phyloP scores from a whole-genome alignment of 2,797 vertebrate species.

The Tolypeutes matacus region DNA sequence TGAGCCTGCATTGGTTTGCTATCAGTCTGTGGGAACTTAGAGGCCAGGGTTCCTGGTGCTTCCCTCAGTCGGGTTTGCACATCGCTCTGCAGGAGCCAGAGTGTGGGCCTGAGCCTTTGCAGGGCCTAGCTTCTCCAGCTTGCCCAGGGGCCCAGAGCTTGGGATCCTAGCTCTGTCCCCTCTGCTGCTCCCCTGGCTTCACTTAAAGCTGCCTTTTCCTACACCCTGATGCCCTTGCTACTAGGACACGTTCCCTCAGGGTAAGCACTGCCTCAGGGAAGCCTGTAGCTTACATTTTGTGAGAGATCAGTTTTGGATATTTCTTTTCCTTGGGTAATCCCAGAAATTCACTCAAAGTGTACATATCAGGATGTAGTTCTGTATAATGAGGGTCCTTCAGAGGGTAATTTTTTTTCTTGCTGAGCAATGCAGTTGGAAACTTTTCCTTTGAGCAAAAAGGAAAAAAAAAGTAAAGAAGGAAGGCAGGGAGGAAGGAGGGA shows the following conservation, averaged over 20 bases:
- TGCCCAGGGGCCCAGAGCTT: too few relatives aligned
- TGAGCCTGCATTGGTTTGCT: not conserved
- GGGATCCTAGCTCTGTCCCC: not conserved
- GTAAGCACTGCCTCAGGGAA: not conserved
- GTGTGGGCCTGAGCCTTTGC: not conserved
- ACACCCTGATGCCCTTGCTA: accelerated
- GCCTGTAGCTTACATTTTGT: too few relatives aligned
- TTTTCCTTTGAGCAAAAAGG: not conserved
- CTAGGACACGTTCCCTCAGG: not conserved
- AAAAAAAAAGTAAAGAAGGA: not conserved
- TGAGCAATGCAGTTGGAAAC: too few relatives aligned
- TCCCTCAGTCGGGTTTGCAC: not conserved
- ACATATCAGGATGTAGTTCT: not conserved
- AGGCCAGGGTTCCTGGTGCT: too few relatives aligned
- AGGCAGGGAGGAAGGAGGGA: not conserved
- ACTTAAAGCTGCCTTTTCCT: not conserved
- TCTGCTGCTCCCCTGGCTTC: not conserved
- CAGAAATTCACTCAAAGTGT: accelerated
- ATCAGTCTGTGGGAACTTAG: not conserved
- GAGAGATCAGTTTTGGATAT: not conserved
- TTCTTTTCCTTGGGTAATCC: not conserved
- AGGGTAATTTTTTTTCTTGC: too few relatives aligned
- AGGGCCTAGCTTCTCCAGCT: not conserved
- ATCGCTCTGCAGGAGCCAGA: not conserved
- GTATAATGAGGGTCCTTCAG: accelerated